phyloP scores from a whole-genome alignment of 2,113 vertebrate species.

The Caranx melampygus region DNA sequence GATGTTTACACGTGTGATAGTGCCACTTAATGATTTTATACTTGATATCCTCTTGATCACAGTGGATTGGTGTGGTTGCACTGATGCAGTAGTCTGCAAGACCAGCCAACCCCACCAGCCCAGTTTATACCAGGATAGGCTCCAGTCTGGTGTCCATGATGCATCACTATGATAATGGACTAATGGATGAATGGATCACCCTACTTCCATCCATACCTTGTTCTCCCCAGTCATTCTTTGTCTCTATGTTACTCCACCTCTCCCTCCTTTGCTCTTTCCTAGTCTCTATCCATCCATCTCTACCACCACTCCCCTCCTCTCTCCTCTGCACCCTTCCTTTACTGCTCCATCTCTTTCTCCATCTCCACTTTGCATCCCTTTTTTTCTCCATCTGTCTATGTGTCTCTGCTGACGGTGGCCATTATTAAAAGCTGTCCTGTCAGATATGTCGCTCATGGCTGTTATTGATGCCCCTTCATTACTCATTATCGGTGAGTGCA shows the following conservation, averaged over 20 bases:
- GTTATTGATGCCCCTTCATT: constrained; percentile 76
- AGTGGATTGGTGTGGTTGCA: not conserved
- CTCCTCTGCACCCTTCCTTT: not conserved
- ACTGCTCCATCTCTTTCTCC: not conserved
- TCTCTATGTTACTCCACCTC: constrained; percentile 10
- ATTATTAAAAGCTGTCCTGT: constrained; percentile 72
- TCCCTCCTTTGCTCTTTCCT: not conserved
- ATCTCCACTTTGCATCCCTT: not conserved
- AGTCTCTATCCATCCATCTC: constrained; percentile 31
- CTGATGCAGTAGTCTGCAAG: not conserved
- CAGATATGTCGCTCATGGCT: constrained; percentile 59
- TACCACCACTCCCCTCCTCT: not conserved
- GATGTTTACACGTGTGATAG: not conserved
- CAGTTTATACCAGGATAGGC: not conserved
- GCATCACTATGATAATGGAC: constrained; percentile 13
- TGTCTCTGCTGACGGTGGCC: constrained; percentile 61
- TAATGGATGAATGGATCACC: constrained; percentile 7
- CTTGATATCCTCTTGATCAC: not conserved
- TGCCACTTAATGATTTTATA: no score
- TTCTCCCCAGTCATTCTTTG: constrained; percentile 2
- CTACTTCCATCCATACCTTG: constrained; percentile 8
- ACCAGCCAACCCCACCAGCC: no score
- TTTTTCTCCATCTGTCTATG: constrained; percentile 14
- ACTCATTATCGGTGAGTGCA: constrained; percentile 73
- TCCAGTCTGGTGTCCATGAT: not conserved